A percentile compares a stretch with the other conserved stretches of the same genome.
phyloP scores from a whole-genome alignment of 2,113 vertebrate genomes.

The Lagopus muta region DNA sequence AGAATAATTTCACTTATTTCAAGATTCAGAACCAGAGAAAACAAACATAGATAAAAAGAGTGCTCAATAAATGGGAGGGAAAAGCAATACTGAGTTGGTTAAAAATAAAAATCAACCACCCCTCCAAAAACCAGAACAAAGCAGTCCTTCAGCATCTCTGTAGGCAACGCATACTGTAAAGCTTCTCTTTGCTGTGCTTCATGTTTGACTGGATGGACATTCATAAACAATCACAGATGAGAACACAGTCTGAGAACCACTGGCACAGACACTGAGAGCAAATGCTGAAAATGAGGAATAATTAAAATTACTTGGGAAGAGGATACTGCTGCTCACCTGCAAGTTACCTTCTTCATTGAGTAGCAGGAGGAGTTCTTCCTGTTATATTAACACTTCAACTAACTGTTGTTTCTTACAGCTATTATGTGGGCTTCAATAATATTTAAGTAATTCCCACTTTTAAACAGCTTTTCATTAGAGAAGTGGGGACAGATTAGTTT shows the following conservation, averaged over 20 bases:
- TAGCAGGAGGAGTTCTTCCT: background rate
- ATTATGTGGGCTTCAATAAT: background rate
- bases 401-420: background rate
- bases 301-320: background rate
- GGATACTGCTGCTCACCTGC: background rate
- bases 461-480: background rate
- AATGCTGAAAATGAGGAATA: background rate
- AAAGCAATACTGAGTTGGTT: background rate
- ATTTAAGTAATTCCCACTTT: fast-evolving
- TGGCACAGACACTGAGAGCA: background rate
- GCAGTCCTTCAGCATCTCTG: background rate
- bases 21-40: background rate
- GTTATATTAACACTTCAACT: background rate
- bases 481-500: background rate
- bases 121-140: background rate
- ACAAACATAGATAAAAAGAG: background rate
- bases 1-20: background rate
- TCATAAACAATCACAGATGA: background rate
- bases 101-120: background rate
- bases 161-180: background rate
- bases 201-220: background rate
- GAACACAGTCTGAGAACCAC: background rate
- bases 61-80: background rate
- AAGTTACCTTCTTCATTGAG: background rate
- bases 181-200: background rate